Evolutionary conservation across 2,113 vertebrate species (phyloP).

Genomic region (Carassius carassius): DNA sequence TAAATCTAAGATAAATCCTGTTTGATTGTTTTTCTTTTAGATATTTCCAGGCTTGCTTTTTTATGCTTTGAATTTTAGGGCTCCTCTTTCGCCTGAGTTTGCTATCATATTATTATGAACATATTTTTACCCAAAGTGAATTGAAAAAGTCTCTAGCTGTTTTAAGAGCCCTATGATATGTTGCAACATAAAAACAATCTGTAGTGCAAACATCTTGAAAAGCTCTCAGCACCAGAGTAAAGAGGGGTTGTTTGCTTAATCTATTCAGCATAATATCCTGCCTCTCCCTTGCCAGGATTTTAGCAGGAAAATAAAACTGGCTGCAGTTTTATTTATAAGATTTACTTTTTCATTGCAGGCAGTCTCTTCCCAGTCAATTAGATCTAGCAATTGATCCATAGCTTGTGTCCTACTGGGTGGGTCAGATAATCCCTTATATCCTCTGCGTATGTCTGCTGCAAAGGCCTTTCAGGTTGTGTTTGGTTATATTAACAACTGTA

Average conservation of each 20-base stretch:
- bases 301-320: conserved; percentile 43
- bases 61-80: background rate
- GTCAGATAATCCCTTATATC: conserved; percentile 49
- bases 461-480: conserved; percentile 18
- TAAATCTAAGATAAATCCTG: conserved; percentile 29
- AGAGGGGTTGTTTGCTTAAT: conserved; percentile 27
- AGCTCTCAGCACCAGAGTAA: conserved; percentile 13
- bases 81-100: background rate
- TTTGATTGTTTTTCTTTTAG: conserved; percentile 12
- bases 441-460: background rate
- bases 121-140: conserved; percentile 3
- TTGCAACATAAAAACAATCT: background rate
- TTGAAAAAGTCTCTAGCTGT: background rate
- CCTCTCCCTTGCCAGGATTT: background rate
- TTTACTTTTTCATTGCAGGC: conserved; percentile 37
- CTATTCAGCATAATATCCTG: conserved; percentile 23
- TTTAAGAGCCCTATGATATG: conserved; percentile 12
- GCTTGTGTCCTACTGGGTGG: conserved; percentile 23
- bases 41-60: background rate
- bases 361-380: conserved; percentile 44
- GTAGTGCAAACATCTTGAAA: conserved; percentile 24
- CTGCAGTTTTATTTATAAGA: conserved; percentile 45
- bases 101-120: background rate
- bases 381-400: conserved; percentile 40
- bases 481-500: conserved; percentile 32